Percentiles rank a stretch among this genome's conserved stretches.
Evolutionary conservation across 2,797 vertebrate genomes (phyloP).

Genomic region (Manis javanica): DNA sequence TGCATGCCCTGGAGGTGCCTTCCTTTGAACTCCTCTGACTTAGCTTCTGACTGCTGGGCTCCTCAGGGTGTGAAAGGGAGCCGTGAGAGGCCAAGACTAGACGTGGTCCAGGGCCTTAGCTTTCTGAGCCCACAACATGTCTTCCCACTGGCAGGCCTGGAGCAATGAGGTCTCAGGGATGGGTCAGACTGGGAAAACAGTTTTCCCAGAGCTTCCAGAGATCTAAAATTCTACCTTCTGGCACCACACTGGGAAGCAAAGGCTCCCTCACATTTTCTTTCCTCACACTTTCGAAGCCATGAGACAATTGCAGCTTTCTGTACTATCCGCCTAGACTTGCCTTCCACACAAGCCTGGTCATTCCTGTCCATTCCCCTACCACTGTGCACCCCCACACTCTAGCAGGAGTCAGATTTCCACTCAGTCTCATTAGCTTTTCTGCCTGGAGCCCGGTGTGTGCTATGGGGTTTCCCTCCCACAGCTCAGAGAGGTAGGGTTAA

Average conservation of each 20-base stretch:
- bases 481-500: not conserved
- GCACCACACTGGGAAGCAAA: not conserved
- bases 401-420: conserved; percentile 1
- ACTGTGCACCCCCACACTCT: not conserved
- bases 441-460: not conserved
- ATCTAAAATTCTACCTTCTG: not conserved
- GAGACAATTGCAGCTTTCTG: not conserved
- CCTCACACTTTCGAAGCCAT: not conserved
- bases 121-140: not conserved
- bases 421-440: not conserved
- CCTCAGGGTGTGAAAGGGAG: not conserved
- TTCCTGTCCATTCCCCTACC: not conserved
- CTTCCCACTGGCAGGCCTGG: not conserved
- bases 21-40: conserved; percentile 43
- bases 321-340: not conserved
- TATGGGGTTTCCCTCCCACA: not conserved
- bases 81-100: not conserved
- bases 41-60: not conserved
- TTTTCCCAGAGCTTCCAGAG: not conserved
- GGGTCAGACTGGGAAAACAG: not conserved
- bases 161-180: not conserved
- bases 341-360: not conserved
- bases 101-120: not conserved
- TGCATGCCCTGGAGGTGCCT: not conserved
- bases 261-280: not conserved